Percentiles rank a stretch among this genome's conserved stretches.
These are phyloP conservation scores for Sitophilus oryzae DNA, from an alignment of 1,140 invertebrate genomes.

Conservation along the genomic window DNA sequence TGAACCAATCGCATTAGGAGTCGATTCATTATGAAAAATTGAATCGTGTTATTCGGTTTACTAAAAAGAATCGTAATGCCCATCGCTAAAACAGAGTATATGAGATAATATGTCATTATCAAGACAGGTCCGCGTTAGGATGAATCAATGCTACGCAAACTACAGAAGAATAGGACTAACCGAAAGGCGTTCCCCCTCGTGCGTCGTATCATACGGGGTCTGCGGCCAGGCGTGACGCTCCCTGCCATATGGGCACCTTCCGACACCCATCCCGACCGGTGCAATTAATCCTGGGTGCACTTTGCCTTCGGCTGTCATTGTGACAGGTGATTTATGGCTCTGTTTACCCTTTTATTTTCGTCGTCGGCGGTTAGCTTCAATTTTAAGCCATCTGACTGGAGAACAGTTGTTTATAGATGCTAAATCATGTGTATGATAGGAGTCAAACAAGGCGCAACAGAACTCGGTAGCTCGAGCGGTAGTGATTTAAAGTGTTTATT, in stretches of 20 bases:
- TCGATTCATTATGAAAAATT: too few relatives aligned
- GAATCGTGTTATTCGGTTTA: too few relatives aligned
- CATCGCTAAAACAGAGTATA: too few relatives aligned
- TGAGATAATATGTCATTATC: too few relatives aligned
- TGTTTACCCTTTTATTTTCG: constrained; percentile 23
- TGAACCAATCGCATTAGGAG: too few relatives aligned
- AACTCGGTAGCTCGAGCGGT: background rate
- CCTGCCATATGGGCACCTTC: constrained; percentile 8
- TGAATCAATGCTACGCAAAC: too few relatives aligned
- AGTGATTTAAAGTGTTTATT: constrained; percentile 12
- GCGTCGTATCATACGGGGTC: background rate
- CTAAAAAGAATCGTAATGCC: too few relatives aligned
- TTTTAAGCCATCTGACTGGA: constrained; percentile 18
- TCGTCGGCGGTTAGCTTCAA: constrained; percentile 2
- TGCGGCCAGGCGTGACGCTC: constrained; percentile 18
- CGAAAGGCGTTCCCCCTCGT: too few relatives aligned
- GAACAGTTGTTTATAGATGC: constrained; percentile 17
- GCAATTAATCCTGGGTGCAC: constrained; percentile 16
- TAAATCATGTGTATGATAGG: constrained; percentile 11
- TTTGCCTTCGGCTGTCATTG: constrained; percentile 14
- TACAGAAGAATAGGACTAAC: too few relatives aligned
- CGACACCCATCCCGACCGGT: constrained; percentile 3
- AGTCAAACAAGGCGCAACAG: constrained; percentile 19
- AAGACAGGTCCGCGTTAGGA: too few relatives aligned
- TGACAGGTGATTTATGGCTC: constrained; percentile 20